Evolutionary conservation across 2,888 invertebrate genomes (phyloP), one percentile per base, ranked within the genome.

Genomic region (Torymus aiolomorphi): DNA sequence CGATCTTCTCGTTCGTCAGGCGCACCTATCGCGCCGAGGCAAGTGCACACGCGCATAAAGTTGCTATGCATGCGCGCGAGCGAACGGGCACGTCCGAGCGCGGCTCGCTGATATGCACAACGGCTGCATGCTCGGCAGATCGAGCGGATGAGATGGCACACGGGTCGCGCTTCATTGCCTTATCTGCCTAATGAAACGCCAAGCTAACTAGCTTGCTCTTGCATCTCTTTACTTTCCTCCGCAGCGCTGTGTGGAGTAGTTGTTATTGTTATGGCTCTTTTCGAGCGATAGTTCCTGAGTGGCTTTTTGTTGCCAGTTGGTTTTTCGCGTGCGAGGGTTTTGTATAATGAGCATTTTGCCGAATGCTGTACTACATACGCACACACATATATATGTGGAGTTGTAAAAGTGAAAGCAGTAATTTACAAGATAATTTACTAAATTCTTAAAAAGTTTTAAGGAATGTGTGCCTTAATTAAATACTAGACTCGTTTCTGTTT

Each of bases 121-220:
- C 31, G 31, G n/a, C 20, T 20, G 20, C 20, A 20, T 20, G 20
- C 1, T 52, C 5, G 24, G 54, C 51, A 76, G 66, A 76, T 73
- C 81, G 75, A 84, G 82, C 78, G 72, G 70, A 63, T 57, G 81
- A 84, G 84, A 86, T 83, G 82, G 83, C 76, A 42, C 42, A 8
- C 42, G 42, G 42, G 42, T 42, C 42, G 82, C 80, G 85, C 84
- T 88, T 88, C 88, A 87, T 88, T 88, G 89, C 86, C 88, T 88
- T 89, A 89, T 88, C 88, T 88, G 88, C 86, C 86, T 88, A 89
- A 89, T 89, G 88, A 89, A 89, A 88, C 88, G 88, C 86, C 86
- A 87, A 84, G 86, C 87, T 87, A 89, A 88, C 89, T 89, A 88
- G 78, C 72, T 57, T 31, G 54, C 52, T 11, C 57, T 76, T 14